Evolutionary conservation across 1,140 invertebrate genomes (phyloP), one percentile per base, ranked within the genome.

Genomic region (Phthorimaea operculella): DNA sequence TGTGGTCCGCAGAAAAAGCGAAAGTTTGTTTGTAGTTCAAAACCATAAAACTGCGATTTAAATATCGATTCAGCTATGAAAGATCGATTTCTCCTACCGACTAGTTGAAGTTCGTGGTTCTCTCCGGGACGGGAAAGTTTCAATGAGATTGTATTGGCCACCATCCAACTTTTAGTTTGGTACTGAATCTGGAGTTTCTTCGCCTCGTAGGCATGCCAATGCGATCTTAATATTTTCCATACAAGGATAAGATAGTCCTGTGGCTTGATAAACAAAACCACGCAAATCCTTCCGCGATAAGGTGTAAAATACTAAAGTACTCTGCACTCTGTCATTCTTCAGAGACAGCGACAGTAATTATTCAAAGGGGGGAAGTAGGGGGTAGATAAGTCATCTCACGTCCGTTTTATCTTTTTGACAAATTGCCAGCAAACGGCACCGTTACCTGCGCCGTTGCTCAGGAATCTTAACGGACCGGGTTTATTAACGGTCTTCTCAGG

Each of bases 301-400:
- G 21, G 2, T 28, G 21, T 28, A 28, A 50, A 60, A 59, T 55
- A n/a, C n/a, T n/a, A 54, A 66, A 64, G 58, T 55, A n/a, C n/a
- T n/a, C n/a, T n/a, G n/a, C 56, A 51, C 53, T 53, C 59, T 58
- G 67, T 63, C 59, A 52, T 59, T 54, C 21, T 16, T 51, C 21
- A 28, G 21, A 28, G 36, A n/a, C 36, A 64, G 55, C 50, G 53
- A 52, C 54, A 44, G 57, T 62, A 67, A 79, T 79, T 79, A 76
- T 71, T 74, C 76, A 76, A 60, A 79, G 76, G 72, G 73, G 62
- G 64, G 74, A 76, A 64, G 60, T 57, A 63, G 59, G 66, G 68
- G 64, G 58, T n/a, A 74, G 71, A 77, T 74, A 76, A 76, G 75
- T 76, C 71, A 62, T 66, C 66, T 64, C 76, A 79, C 74, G 76